Evolutionary conservation across 2,797 vertebrate genomes (phyloP).

Genomic region (Centroberyx gerrardi): DNA sequence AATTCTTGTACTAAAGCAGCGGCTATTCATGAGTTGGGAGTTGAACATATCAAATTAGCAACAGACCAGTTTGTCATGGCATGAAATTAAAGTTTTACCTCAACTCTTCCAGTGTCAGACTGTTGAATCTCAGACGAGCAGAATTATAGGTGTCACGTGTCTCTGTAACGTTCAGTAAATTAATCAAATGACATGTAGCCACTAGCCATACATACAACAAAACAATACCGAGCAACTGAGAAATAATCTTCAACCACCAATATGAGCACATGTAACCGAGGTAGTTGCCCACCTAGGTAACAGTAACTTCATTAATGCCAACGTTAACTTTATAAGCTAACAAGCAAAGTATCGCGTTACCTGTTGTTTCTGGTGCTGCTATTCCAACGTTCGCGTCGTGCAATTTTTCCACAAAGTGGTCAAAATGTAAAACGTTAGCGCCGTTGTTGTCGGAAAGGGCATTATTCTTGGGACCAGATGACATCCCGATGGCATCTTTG

Average conservation of each 20-base stretch:
- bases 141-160: background rate
- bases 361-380: background rate
- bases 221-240: background rate
- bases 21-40: background rate
- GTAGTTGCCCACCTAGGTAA: background rate
- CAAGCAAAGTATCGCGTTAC: conserved; percentile 21
- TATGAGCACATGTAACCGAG: background rate
- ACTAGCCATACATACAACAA: background rate
- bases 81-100: conserved; percentile 49
- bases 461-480: background rate
- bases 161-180: conserved; percentile 32
- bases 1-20: no score
- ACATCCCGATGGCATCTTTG: conserved; percentile 47
- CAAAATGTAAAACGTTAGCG: background rate
- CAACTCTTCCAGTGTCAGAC: conserved; percentile 68
- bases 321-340: no score
- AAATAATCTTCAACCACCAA: no score
- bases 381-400: background rate
- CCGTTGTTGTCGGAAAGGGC: background rate
- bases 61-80: background rate
- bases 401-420: background rate
- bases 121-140: conserved; percentile 49
- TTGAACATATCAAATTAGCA: background rate
- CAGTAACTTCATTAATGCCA: background rate
- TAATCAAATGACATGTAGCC: background rate